phyloP scores from a whole-genome alignment of 2,113 vertebrate genomes.

The Machaerirhynchus nigripectus region DNA sequence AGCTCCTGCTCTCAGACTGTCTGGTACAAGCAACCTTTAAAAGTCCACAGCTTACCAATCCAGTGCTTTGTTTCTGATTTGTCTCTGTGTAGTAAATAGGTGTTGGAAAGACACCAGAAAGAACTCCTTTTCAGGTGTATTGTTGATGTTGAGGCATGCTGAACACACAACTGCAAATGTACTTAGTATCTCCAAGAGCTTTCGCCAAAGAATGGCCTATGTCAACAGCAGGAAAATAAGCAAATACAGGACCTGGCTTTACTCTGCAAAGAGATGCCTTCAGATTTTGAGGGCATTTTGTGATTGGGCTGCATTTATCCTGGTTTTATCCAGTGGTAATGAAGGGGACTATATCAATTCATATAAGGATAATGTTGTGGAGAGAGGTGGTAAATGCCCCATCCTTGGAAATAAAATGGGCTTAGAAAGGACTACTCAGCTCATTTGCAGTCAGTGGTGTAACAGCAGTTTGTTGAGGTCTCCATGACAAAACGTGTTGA shows the following conservation, averaged over 20 bases:
- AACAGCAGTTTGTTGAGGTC: not conserved
- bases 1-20: not conserved
- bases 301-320: accelerated
- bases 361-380: not conserved
- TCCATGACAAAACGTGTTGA: not conserved
- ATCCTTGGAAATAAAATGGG: not conserved
- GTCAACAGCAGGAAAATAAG: not conserved
- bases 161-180: not conserved
- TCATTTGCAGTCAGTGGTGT: not conserved
- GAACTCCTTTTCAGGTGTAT: not conserved
- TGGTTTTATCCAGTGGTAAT: not conserved
- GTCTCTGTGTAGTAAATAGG: not conserved
- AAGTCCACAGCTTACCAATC: not conserved
- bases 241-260: not conserved
- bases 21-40: not conserved
- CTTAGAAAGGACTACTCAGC: not conserved
- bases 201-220: not conserved
- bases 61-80: not conserved
- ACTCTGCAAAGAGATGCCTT: not conserved
- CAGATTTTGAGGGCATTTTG: not conserved
- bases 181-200: not conserved
- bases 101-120: not conserved
- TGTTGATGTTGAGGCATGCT: not conserved
- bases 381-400: not conserved
- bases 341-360: not conserved